phyloP scores from a whole-genome alignment of 2,797 vertebrate genomes.

The Anableps anableps region DNA sequence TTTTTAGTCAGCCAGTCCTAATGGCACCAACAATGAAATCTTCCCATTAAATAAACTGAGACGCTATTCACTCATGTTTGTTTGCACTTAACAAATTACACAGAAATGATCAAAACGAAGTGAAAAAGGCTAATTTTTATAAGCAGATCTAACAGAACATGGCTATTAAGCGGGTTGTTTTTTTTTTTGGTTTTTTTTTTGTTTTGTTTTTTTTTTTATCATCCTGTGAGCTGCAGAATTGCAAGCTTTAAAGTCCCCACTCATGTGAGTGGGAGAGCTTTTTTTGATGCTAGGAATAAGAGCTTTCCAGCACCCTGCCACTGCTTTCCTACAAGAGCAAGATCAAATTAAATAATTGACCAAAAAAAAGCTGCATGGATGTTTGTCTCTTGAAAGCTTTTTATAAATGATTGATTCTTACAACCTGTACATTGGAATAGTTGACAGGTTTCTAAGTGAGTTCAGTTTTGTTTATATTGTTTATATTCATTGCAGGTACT shows the following conservation, averaged over 20 bases:
- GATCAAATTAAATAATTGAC: not conserved
- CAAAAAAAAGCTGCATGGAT: not conserved
- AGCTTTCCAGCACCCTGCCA: not conserved
- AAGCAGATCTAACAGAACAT: conserved; percentile 1
- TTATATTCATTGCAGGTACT: not conserved
- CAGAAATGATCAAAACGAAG: conserved; percentile 3
- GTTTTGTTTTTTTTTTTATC: not conserved
- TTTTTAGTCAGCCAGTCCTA: not conserved
- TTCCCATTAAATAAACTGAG: not conserved
- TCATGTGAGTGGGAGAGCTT: not conserved
- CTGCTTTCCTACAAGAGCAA: not conserved
- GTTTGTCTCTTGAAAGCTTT: not conserved
- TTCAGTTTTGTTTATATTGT: not conserved
- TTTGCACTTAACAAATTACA: not conserved
- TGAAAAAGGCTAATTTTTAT: not conserved
- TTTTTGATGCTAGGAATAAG: not conserved
- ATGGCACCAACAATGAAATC: not conserved
- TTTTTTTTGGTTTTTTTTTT: not conserved
- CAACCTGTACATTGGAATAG: not conserved
- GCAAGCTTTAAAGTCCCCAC: not conserved
- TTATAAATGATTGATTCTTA: not conserved
- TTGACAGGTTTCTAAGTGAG: not conserved
- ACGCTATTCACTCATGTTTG: not conserved
- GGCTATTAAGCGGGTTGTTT: not conserved
- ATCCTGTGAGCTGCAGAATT: not conserved